phyloP scores from a whole-genome alignment of 1,140 invertebrate species.

The Potamilus streckersoni region DNA sequence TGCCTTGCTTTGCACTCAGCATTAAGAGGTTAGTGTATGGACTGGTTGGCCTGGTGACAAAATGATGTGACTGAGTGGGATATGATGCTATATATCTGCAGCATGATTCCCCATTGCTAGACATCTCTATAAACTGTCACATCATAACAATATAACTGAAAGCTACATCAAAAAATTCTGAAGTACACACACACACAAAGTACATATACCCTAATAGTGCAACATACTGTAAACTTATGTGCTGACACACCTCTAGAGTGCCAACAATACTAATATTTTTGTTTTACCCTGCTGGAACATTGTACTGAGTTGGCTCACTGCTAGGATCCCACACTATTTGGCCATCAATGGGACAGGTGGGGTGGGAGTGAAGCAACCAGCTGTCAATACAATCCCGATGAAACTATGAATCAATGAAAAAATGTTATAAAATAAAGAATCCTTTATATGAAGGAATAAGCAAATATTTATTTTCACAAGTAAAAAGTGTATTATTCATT shows the following conservation, averaged over 20 bases:
- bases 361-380: conserved; percentile 65
- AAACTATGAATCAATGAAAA: conserved; percentile 44
- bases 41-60: too few relatives aligned
- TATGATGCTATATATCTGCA: too few relatives aligned
- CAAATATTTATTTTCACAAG: background rate
- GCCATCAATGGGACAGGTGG: conserved; percentile 66
- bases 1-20: too few relatives aligned
- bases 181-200: too few relatives aligned
- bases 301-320: conserved; percentile 4
- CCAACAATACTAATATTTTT: background rate
- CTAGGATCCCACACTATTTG: conserved; percentile 46
- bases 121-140: too few relatives aligned
- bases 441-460: conserved; percentile 1
- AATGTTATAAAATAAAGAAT: background rate
- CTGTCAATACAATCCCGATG: conserved; percentile 65
- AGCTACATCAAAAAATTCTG: too few relatives aligned
- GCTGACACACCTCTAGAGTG: background rate
- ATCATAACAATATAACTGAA: too few relatives aligned
- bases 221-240: background rate
- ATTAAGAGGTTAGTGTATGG: too few relatives aligned
- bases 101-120: too few relatives aligned
- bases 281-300: background rate
- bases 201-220: conserved; percentile 11
- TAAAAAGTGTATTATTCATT: background rate
- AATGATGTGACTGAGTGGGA: too few relatives aligned